Percentiles rank a stretch among this genome's conserved stretches.
Evolutionary conservation across 2,888 invertebrate genomes (phyloP).

Genomic region (Amblyjoppa proteus): DNA sequence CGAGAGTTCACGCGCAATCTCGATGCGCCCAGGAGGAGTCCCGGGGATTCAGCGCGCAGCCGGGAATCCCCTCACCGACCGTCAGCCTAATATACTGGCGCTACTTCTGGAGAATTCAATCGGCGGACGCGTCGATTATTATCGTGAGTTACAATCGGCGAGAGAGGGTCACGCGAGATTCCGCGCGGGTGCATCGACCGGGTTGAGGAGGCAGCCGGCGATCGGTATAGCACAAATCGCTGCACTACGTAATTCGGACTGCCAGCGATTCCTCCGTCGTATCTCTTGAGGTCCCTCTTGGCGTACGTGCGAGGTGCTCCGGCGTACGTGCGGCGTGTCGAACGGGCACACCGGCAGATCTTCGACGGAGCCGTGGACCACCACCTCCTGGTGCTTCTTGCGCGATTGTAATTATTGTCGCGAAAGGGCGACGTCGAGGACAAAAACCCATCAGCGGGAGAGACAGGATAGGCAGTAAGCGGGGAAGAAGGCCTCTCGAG

Average conservation of each 20-base stretch:
- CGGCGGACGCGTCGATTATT: conserved; percentile 65
- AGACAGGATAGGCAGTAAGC: conserved; percentile 37
- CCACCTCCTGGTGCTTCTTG: conserved; percentile 45
- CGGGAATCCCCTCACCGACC: neutral
- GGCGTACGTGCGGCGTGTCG: conserved; percentile 32
- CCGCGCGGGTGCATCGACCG: conserved; percentile 24
- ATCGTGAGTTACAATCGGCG: conserved; percentile 61
- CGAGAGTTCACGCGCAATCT: conserved; percentile 46
- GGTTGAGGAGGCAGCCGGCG: conserved; percentile 2
- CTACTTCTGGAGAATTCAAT: conserved; percentile 61
- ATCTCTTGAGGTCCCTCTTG: neutral
- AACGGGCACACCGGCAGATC: neutral
- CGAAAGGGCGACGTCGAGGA: conserved; percentile 48
- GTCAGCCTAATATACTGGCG: conserved; percentile 24
- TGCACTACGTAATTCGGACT: conserved; percentile 34
- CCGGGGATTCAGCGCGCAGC: neutral
- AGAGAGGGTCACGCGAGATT: conserved; percentile 64
- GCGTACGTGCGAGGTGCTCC: neutral
- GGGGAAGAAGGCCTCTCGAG: conserved; percentile 28
- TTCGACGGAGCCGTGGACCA: conserved; percentile 9
- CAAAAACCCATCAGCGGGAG: conserved; percentile 43
- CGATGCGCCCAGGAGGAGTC: conserved; percentile 24
- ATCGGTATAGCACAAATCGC: neutral
- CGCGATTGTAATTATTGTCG: conserved; percentile 63
- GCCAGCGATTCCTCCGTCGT: conserved; percentile 28